Conservation (phyloP, 2,888 invertebrate genomes). For the Lumbricus terrestris region DNA sequence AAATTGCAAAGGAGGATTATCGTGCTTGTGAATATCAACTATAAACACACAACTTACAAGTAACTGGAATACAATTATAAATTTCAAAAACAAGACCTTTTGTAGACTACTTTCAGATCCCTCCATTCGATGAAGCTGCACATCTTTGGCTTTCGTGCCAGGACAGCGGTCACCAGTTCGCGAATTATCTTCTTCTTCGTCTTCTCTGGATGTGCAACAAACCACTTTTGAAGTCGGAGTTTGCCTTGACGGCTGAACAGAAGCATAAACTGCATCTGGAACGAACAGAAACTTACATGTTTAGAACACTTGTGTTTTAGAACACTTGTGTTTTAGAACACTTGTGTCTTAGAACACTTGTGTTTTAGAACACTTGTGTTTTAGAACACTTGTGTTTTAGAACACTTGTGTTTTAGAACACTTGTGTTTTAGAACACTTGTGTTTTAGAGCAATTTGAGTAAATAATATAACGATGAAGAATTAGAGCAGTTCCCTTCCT, state of each 20-base stretch:
- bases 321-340: no score
- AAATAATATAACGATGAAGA: not conserved
- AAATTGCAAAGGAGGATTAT: not conserved
- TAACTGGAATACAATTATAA: not conserved
- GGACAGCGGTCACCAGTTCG: constrained; percentile 88
- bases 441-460: no score
- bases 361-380: no score
- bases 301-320: no score
- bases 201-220: constrained; percentile 95
- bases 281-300: constrained; percentile 4
- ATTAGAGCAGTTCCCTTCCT: not conserved
- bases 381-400: no score
- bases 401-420: no score
- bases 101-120: constrained; percentile 97
- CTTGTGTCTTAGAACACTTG: no score
- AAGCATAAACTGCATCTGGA: constrained; percentile 96
- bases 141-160: constrained; percentile 93
- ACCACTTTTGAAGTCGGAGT: constrained; percentile 96
- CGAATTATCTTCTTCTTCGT: constrained; percentile 94
- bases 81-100: constrained; percentile 69
- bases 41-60: no score
- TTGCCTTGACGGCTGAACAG: constrained; percentile 99
- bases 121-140: constrained; percentile 99
- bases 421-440: no score
- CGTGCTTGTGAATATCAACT: not conserved